Evolutionary conservation across 2,113 vertebrate species (phyloP), one percentile per base, ranked within the genome.

Genomic region (Athene cunicularia): DNA sequence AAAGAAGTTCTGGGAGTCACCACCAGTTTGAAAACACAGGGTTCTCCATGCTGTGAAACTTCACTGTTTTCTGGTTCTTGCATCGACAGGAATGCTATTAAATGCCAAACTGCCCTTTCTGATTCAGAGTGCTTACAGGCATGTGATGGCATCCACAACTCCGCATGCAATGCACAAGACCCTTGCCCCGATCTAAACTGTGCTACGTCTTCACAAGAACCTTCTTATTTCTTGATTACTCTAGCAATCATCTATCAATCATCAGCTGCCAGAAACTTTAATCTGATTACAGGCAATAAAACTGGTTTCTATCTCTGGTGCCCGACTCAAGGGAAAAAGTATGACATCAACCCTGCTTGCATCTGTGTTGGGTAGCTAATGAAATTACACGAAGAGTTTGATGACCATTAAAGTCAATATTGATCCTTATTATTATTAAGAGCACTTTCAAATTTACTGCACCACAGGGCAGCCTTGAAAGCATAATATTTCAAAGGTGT

Each of bases 341-440:
- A 98, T 99, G 98, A 99, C 98, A 98, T 99, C 98, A 99, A 17
- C 95, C 77, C 74, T 95, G 94, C 98, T 93, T 97, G 97, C 97
- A 98, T 98, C 98, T 99, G 98, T 97, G 97, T 97, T 96, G 95
- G 96, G 60, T 90, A 91, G 96, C 97, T 98, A 98, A 99, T 98
- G 98, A 98, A 98, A 98, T 99, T 99, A 98, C 73, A 33, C n/a
- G 67, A 97, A 98, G 97, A 95, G 91, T 96, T 98, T 98, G 97
- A 98, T 98, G 96, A 97, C 96, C 98, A 98, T 98, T 98, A 98
- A 98, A 98, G 98, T 98, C 98, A 98, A 98, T 98, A 98, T 97
- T 98, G 98, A 98, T 98, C 92, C 97, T 98, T 97, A 97, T 98
- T 98, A 98, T 98, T 99, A 98, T 98, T 98, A 98, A 98, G 98